These are phyloP conservation scores for Crocuta crocuta DNA, from an alignment of 2,113 vertebrate species.

Conservation along the genomic window DNA sequence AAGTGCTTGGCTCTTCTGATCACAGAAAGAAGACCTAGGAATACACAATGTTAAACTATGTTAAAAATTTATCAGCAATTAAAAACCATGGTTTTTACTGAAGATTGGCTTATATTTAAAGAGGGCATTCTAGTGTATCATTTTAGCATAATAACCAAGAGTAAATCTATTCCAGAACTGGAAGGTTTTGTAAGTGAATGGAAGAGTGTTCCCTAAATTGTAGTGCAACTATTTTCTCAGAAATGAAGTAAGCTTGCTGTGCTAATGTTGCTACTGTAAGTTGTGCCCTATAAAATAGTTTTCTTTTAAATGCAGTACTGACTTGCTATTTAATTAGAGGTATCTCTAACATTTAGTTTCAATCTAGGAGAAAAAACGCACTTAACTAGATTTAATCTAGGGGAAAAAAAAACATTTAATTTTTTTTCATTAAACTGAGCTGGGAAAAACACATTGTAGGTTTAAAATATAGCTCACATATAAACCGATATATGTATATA, in stretches of 20 bases:
- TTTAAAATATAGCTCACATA: background rate
- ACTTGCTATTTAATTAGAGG: slow-evolving; percentile 52
- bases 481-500: background rate
- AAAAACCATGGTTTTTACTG: background rate
- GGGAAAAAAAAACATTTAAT: background rate
- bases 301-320: slow-evolving; percentile 61
- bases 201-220: background rate
- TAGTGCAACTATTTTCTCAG: background rate
- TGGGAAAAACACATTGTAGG: background rate
- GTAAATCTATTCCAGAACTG: background rate
- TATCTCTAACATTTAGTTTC: slow-evolving; percentile 30
- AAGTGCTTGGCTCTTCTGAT: background rate
- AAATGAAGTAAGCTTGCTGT: slow-evolving; percentile 35
- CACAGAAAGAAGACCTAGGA: background rate
- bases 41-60: background rate
- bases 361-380: background rate
- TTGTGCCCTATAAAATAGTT: background rate
- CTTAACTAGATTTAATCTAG: slow-evolving; percentile 37
- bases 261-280: background rate
- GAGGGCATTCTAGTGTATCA: background rate
- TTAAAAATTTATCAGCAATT: background rate
- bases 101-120: slow-evolving; percentile 25
- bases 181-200: background rate
- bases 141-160: slow-evolving; percentile 3
- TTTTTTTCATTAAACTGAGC: slow-evolving; percentile 27